Percentiles rank a stretch among this genome's conserved stretches.
Conservation (phyloP, 2,113 vertebrate species). For the Colistium nudipinnis region DNA sequence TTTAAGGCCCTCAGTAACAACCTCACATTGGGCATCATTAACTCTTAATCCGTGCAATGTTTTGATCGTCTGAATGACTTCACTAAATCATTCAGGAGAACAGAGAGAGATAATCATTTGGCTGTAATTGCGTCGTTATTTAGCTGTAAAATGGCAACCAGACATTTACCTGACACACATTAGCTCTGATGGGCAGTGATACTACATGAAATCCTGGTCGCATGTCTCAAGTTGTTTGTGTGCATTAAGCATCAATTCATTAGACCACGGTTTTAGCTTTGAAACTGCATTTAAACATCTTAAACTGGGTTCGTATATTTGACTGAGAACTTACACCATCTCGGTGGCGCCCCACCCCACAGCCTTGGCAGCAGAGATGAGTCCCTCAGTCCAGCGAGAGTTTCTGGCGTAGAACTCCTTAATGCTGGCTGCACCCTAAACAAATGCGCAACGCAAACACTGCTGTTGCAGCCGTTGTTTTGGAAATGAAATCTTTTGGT, state of each 20-base stretch:
- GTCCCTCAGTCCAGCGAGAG: slow-evolving; percentile 97
- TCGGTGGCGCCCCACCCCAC: slow-evolving; percentile 98
- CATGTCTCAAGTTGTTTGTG: neutral
- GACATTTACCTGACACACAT: neutral
- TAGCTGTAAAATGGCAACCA: neutral
- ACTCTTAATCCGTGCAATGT: neutral
- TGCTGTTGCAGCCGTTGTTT: slow-evolving; percentile 2
- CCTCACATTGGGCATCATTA: neutral
- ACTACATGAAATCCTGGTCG: neutral
- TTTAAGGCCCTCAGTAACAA: neutral
- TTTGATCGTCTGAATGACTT: neutral
- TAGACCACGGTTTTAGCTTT: no score
- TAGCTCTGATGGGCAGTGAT: neutral
- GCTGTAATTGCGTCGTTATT: no score
- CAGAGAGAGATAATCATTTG: no score
- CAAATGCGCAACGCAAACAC: slow-evolving; percentile 45
- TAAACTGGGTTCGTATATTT: neutral
- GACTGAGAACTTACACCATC: slow-evolving; percentile 89
- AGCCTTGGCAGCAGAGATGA: slow-evolving; percentile 97
- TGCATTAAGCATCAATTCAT: neutral
- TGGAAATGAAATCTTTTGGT: slow-evolving; percentile 12
- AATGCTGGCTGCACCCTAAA: slow-evolving; percentile 90
- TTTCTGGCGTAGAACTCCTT: slow-evolving; percentile 98
- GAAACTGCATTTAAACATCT: neutral
- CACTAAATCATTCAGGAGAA: neutral